These are phyloP conservation scores for Mythimna loreyi DNA, from an alignment of 2,888 invertebrate species.

Conservation along the genomic window DNA sequence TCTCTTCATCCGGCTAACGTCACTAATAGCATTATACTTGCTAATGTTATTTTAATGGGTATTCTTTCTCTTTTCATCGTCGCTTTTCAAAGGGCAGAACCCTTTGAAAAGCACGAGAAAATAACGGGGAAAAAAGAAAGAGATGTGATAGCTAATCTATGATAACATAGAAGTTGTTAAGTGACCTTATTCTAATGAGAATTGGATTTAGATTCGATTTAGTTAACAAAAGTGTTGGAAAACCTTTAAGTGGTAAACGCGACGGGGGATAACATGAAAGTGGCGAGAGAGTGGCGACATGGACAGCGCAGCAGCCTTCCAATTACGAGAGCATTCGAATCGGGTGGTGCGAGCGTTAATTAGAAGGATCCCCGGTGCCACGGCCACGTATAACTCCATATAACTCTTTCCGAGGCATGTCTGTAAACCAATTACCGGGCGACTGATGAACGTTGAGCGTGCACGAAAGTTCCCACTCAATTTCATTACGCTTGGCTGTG, in stretches of 20 bases:
- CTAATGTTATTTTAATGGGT: slow-evolving; percentile 43
- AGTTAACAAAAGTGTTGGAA: slow-evolving; percentile 42
- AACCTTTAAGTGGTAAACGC: slow-evolving; percentile 47
- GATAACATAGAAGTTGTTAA: slow-evolving; percentile 9
- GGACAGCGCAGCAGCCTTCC: slow-evolving; percentile 74
- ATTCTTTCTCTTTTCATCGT: slow-evolving; percentile 37
- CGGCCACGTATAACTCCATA: slow-evolving; percentile 62
- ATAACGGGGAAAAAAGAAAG: slow-evolving; percentile 10
- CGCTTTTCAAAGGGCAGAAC: slow-evolving; percentile 18
- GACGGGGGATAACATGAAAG: slow-evolving; percentile 55
- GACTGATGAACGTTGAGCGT: slow-evolving; percentile 82
- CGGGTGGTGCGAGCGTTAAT: slow-evolving; percentile 80
- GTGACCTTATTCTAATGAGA: slow-evolving; percentile 24
- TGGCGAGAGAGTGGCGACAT: slow-evolving; percentile 64
- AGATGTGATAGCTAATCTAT: slow-evolving; percentile 6
- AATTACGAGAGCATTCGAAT: slow-evolving; percentile 75
- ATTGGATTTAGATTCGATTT: slow-evolving; percentile 33
- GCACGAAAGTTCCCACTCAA: slow-evolving; percentile 83
- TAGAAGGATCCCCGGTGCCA: slow-evolving; percentile 81
- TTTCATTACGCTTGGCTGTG: slow-evolving; percentile 82
- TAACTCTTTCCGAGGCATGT: slow-evolving; percentile 76
- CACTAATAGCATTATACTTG: slow-evolving; percentile 4
- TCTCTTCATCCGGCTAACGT: slow-evolving; percentile 15
- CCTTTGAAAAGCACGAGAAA: slow-evolving; percentile 6
- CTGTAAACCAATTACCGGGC: slow-evolving; percentile 86